A percentile compares a stretch with the other conserved stretches of the same genome.
These are phyloP conservation scores for Drosophila ambigua DNA, from an alignment of 1,140 invertebrate genomes.

Conservation along the genomic window DNA sequence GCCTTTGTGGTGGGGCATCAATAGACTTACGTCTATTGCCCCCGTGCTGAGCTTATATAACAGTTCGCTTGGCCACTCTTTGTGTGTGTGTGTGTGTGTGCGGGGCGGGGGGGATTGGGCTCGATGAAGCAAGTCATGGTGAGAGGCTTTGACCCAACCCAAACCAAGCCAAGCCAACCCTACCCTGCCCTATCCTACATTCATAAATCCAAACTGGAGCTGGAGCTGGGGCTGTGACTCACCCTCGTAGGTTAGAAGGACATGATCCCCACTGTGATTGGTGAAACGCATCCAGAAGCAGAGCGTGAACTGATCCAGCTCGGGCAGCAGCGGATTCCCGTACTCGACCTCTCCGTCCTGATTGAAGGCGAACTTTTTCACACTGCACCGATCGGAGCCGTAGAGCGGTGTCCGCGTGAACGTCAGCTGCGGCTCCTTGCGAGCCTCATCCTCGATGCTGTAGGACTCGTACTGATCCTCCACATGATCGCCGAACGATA, in stretches of 20 bases:
- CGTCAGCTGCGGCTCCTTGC: slow-evolving; percentile 38
- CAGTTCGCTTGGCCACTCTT: slow-evolving; percentile 3
- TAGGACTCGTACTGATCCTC: slow-evolving; percentile 69
- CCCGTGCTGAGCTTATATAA: slow-evolving; percentile 27
- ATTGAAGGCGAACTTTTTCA: slow-evolving; percentile 83
- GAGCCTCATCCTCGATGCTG: slow-evolving; percentile 47
- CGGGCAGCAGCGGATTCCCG: slow-evolving; percentile 88
- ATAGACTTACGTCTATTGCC: slow-evolving; percentile 37
- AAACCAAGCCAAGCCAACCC: background rate
- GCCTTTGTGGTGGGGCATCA: slow-evolving; percentile 25
- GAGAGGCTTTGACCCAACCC: slow-evolving; percentile 21
- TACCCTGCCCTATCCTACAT: background rate
- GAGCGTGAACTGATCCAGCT: slow-evolving; percentile 91
- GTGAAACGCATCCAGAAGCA: slow-evolving; percentile 92
- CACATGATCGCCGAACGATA: slow-evolving; percentile 41
- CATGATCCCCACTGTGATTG: slow-evolving; percentile 92
- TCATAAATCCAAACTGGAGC: background rate
- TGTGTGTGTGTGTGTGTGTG: slow-evolving; percentile 10
- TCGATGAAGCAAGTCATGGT: slow-evolving; percentile 35
- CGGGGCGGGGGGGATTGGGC: background rate
- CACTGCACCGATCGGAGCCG: slow-evolving; percentile 65
- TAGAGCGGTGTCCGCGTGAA: slow-evolving; percentile 47
- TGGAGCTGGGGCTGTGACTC: slow-evolving; percentile 71
- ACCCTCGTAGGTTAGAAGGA: slow-evolving; percentile 92
- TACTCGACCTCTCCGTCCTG: slow-evolving; percentile 86